phyloP scores from a whole-genome alignment of 2,888 invertebrate species.

The Gasteruption jaculator region DNA sequence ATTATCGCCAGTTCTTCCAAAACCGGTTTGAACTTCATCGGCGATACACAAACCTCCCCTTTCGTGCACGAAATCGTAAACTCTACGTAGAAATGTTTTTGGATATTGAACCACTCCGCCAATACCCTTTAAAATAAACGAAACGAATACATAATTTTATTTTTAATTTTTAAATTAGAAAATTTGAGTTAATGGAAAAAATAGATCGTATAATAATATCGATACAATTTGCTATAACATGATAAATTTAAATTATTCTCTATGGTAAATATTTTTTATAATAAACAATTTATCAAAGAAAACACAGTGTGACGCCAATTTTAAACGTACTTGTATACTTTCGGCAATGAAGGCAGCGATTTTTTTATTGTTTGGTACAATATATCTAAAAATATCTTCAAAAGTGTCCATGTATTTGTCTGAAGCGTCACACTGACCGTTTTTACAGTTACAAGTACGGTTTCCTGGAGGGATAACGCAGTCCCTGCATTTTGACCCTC shows the following conservation, averaged over 20 bases:
- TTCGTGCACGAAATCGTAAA: slow-evolving; percentile 70
- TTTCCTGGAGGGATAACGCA: slow-evolving; percentile 69
- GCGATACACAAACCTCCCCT: slow-evolving; percentile 86
- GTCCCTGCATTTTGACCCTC: slow-evolving; percentile 83
- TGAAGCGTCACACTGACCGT: slow-evolving; percentile 65
- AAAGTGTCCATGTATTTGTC: slow-evolving; percentile 81
- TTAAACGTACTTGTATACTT: slow-evolving; percentile 74
- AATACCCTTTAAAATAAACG: no score
- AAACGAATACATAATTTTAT: no score
- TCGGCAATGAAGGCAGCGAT: slow-evolving; percentile 92
- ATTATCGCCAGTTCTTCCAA: slow-evolving; percentile 88
- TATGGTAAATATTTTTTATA: no score
- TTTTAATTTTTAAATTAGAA: no score
- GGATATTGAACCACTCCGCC: slow-evolving; percentile 93
- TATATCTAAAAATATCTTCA: slow-evolving; percentile 71
- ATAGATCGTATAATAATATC: no score
- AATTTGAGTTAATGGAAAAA: no score
- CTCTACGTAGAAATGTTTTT: slow-evolving; percentile 77
- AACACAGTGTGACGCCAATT: no score
- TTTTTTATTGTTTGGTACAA: slow-evolving; percentile 66
- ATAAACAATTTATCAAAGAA: no score
- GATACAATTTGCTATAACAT: no score
- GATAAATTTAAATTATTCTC: no score
- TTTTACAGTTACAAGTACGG: slow-evolving; percentile 63
- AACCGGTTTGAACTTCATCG: slow-evolving; percentile 97